These are phyloP conservation scores for Crotalus horridus DNA, from an alignment of 2,113 vertebrate species.

Conservation along the genomic window DNA sequence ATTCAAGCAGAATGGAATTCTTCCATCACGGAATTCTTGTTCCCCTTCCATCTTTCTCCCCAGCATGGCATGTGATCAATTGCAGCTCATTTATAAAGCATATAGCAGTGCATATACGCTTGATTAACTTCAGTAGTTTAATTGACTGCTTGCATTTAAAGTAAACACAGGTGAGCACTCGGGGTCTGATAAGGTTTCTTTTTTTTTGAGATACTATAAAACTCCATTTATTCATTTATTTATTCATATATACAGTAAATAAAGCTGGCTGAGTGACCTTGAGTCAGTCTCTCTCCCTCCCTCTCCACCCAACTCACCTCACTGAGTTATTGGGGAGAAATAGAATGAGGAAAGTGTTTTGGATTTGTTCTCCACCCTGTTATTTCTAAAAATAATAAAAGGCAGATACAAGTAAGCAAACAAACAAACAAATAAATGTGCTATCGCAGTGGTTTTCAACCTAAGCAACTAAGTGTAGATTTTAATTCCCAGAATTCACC, in stretches of 20 bases:
- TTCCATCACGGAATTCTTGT: not conserved
- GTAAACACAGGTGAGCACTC: not conserved
- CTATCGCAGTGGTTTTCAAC: not conserved
- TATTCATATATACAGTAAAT: not conserved
- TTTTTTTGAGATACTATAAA: not conserved
- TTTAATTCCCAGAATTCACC: not conserved
- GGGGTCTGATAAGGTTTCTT: not conserved
- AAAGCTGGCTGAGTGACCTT: not conserved
- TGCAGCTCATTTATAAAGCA: not conserved
- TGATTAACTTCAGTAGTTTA: not conserved
- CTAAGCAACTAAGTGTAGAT: not conserved
- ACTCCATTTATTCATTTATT: not conserved
- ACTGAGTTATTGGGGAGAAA: no score
- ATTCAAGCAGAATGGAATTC: not conserved
- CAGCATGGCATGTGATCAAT: not conserved
- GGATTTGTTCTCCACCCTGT: no score
- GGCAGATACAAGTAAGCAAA: no score
- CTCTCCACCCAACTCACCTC: no score
- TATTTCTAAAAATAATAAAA: no score
- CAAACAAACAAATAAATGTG: not conserved
- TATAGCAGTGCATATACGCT: not conserved
- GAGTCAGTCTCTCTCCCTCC: not conserved
- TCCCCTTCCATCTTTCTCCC: not conserved
- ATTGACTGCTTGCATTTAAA: not conserved
- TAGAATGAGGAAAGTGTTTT: no score